Base-by-base conservation (phyloP, 1,140 invertebrate genomes). In the Micrasema minimum region DNA sequence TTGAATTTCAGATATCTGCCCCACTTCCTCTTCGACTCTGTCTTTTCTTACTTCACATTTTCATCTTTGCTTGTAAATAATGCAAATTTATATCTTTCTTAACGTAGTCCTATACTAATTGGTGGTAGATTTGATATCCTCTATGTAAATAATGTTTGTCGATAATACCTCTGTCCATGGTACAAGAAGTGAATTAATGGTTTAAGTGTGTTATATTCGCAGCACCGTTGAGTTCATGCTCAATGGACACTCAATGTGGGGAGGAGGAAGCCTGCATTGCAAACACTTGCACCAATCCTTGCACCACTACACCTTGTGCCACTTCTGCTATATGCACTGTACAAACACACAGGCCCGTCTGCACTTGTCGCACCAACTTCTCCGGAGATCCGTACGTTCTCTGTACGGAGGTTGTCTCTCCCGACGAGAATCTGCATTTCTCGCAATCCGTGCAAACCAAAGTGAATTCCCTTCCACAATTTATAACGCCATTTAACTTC, bases 281-380 rank as follows among this genome's bases (percentile, higher is more conserved):
- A 73, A 85, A 86, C 69, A 82, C 84, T 80, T 92, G 91, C 82
- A 80, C 85, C 78, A 88, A 91, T 83, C 89, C 88, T 71, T 92
- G 91, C 80, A 83, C 81, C 71, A 79, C 79, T 64, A 78, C 69
- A 91, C 90, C 84, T 85, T 85, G 41, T 91, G 91, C 79, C 76
- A 80, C 61, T 55, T 71, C 69, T 55, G 62, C 69, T 31, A 48
- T 31, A 14, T 71, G 67, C 46, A 61, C 20, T 43, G 83, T 86
- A 70, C 79, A 82, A 79, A 82, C 83, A 77, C 88, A 90, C 67
- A 48, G 67, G 57, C 67, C 41, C 1, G 9, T 45, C 45, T 69
- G 87, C 77, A 79, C 76, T 75, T 88, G 87, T 77, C 77, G 77
- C 35, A 16, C 62, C 26, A 76, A 75, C 69, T 80, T 73, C 72